phyloP scores from a whole-genome alignment of 1,140 invertebrate species.

The Leptinotarsa lineolata region DNA sequence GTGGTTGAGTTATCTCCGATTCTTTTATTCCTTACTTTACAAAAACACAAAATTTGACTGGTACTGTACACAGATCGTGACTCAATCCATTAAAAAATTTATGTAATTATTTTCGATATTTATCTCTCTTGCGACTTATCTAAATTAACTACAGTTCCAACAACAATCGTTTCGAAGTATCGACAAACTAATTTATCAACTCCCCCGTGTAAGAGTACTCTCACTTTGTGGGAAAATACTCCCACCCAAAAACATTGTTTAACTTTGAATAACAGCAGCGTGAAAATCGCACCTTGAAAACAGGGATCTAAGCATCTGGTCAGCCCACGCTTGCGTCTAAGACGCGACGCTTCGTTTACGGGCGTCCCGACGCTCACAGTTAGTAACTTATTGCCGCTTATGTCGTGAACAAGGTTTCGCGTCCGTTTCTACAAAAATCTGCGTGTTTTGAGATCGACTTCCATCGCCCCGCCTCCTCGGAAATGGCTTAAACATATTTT shows the following conservation, averaged over 20 bases:
- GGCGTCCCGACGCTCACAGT: slow-evolving; percentile 10
- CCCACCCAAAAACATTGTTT: background rate
- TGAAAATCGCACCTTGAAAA: background rate
- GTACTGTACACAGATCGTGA: too few relatives aligned
- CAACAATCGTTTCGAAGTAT: too few relatives aligned
- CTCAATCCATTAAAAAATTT: too few relatives aligned
- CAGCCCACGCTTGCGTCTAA: slow-evolving; percentile 18
- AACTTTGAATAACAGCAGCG: background rate
- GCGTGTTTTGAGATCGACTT: background rate
- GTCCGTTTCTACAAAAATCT: background rate
- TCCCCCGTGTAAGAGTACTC: too few relatives aligned
- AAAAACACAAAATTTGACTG: too few relatives aligned
- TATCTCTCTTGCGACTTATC: too few relatives aligned
- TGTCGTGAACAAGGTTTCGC: background rate
- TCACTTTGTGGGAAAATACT: background rate
- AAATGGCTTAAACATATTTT: background rate
- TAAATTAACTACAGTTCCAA: too few relatives aligned
- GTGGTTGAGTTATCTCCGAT: too few relatives aligned
- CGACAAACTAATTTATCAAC: too few relatives aligned
- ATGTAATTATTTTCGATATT: too few relatives aligned
- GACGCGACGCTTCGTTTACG: slow-evolving; percentile 1
- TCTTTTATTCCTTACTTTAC: too few relatives aligned
- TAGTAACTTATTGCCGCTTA: background rate
- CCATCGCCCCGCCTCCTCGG: background rate
- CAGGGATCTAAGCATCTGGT: slow-evolving; percentile 5